Base-by-base conservation (phyloP, 2,888 invertebrate genomes). In the Drosophila stalkeri region DNA sequence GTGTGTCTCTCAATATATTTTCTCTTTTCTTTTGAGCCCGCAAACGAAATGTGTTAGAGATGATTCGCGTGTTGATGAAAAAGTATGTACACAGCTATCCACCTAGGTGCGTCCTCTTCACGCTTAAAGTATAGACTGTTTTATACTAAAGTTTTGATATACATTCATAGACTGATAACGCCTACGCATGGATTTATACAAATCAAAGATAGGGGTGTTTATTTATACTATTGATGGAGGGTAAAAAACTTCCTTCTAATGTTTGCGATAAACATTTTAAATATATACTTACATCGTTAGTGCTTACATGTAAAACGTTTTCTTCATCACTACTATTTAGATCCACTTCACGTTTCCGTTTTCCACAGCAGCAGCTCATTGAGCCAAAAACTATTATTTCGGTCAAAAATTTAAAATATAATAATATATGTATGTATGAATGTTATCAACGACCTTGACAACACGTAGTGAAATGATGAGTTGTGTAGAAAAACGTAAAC, bases 361-460 rank as follows among this genome's bases (percentile, higher is more conserved):
- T 83, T 51, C 63, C 57, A 72, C 81, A 83, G 56, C 83, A 83
- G 52, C 86, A 81, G 35, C 63, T 66, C 70, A 82, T 83, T 69
- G 41, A 69, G 20, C 6, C 23, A 7, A 35, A 12, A 39, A 9
- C 16, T 37, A 37, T 12, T 54, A 18, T 3, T 18, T 27, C 14
- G 54, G 37, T 49, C 2, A 20, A 8, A 51, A 20, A 3, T 51
- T 14, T 14, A 20, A 8, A 51, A 51, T 8, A 1, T 33, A 12
- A 33, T 33, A 33, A 18, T 51, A 31, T 31, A n/a, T n/a, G n/a
- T n/a, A 11, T 31, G 11, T 31, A 27, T 27, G 27, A 27, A 27
- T n/a, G 44, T 39, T 41, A 47, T 31, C 18, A 33, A 35, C 14
- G 8, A 8, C 14, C 18, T 1, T 35, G 8, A 35, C n/a, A 18